These are phyloP conservation scores for Daboia siamensis DNA, from an alignment of 2,113 vertebrate species.

Conservation along the genomic window DNA sequence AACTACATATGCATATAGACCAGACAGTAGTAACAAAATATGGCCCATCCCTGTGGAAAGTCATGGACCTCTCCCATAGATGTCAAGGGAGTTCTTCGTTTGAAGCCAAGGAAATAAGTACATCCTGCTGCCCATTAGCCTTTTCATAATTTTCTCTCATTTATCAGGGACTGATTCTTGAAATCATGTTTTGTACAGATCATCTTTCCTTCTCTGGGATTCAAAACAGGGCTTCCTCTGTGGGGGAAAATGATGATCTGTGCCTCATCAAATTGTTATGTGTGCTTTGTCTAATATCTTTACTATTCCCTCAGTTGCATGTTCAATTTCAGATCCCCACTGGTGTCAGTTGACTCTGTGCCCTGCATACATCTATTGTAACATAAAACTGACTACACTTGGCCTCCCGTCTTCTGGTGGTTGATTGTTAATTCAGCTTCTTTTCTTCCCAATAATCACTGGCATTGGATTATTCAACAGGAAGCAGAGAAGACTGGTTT, in stretches of 20 bases:
- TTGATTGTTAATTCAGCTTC: neutral
- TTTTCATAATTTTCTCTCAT: neutral
- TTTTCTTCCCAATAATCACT: neutral
- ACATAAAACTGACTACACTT: conserved; percentile 2
- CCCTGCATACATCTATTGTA: conserved; percentile 10
- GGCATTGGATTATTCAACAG: conserved; percentile 10
- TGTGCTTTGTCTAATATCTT: neutral
- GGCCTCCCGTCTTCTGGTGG: neutral
- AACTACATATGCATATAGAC: neutral
- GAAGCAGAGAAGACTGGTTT: neutral
- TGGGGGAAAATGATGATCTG: neutral
- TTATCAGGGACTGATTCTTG: neutral
- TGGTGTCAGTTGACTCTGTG: neutral
- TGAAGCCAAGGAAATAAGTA: neutral
- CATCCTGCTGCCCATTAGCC: too few species aligned
- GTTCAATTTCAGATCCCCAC: conserved; percentile 15
- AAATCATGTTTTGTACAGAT: neutral
- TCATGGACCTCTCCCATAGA: neutral
- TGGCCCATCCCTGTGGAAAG: neutral
- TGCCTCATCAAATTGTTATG: neutral
- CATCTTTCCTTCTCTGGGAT: neutral
- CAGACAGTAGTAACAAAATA: neutral
- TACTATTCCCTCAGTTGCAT: neutral
- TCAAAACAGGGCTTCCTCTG: neutral
- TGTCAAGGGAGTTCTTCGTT: neutral